Evolutionary conservation across 2,888 invertebrate species (phyloP).

Genomic region (Mimachlamys varia): DNA sequence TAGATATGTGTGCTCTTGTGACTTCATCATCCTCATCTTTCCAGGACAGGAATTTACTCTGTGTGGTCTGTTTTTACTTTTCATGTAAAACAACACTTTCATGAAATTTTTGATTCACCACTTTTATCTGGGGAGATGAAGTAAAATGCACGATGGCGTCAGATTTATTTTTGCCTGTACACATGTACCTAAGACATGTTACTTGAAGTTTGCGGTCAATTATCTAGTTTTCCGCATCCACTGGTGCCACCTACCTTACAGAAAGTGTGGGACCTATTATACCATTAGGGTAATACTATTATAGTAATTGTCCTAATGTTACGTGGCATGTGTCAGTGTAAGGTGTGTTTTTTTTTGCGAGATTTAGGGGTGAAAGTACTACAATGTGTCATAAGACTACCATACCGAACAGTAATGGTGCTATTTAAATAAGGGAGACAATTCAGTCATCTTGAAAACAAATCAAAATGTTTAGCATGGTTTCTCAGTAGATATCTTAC

Average conservation of each 20-base stretch:
- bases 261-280: neutral
- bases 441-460: neutral
- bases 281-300: neutral
- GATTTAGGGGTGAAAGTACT: neutral
- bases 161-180: too few relatives aligned
- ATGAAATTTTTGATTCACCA: too few relatives aligned
- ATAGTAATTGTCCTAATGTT: neutral
- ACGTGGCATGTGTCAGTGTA: neutral
- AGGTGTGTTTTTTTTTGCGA: neutral
- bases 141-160: too few relatives aligned
- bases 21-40: too few relatives aligned
- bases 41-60: too few relatives aligned
- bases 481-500: too few relatives aligned
- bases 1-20: too few relatives aligned
- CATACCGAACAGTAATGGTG: neutral
- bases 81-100: too few relatives aligned
- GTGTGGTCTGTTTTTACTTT: too few relatives aligned
- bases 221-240: neutral
- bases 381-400: neutral
- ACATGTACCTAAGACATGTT: neutral
- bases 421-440: neutral
- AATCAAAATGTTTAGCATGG: too few relatives aligned
- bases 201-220: neutral
- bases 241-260: neutral
- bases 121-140: too few relatives aligned